These are phyloP conservation scores for Pherbina coryleti DNA, from an alignment of 2,888 invertebrate species.

Conservation along the genomic window DNA sequence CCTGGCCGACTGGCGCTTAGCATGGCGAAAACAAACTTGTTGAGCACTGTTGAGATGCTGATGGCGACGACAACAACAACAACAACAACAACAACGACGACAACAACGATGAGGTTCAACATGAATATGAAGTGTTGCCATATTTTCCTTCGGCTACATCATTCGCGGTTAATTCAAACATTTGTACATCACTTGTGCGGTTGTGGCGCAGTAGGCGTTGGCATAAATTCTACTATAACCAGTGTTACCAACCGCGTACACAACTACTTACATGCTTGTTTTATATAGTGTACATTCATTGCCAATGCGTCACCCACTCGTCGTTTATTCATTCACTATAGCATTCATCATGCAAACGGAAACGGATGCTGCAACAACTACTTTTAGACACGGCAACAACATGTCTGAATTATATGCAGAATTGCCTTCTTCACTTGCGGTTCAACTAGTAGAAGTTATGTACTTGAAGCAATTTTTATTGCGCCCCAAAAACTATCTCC, in stretches of 20 bases:
- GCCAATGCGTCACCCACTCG: not conserved
- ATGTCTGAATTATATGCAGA: not conserved
- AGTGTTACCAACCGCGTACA: not conserved
- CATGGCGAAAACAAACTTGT: not conserved
- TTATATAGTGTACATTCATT: no score
- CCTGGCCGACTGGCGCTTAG: not conserved
- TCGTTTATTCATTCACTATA: not conserved
- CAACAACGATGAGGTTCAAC: not conserved
- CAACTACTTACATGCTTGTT: not conserved
- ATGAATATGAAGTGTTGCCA: slow-evolving; percentile 20
- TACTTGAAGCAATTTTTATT: no score
- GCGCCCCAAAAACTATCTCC: no score
- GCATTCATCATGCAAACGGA: slow-evolving; percentile 14
- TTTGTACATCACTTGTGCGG: not conserved
- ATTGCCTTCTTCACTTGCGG: not conserved
- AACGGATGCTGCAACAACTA: not conserved
- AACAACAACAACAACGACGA: not conserved
- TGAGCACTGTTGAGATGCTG: not conserved
- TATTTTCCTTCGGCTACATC: not conserved
- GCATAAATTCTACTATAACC: not conserved
- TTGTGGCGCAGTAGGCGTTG: not conserved
- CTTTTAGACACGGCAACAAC: not conserved
- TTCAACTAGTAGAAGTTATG: not conserved
- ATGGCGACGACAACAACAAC: not conserved
- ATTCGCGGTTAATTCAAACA: not conserved